Conservation (phyloP, 1,140 invertebrate genomes). For the Conus betulinus region DNA sequence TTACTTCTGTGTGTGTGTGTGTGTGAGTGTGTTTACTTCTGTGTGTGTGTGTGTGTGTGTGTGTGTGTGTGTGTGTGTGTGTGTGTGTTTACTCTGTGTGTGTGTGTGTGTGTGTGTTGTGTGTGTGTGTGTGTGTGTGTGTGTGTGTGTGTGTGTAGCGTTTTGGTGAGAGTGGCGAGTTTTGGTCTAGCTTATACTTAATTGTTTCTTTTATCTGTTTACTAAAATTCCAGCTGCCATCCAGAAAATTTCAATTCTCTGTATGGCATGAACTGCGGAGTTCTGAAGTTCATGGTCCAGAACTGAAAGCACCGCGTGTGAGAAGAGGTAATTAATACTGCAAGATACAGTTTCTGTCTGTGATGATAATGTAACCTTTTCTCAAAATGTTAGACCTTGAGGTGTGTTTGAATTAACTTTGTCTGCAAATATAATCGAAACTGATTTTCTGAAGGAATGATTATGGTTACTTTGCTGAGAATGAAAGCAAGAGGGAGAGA, state of each 20-base stretch:
- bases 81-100: not conserved
- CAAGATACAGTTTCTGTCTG: not conserved
- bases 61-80: not conserved
- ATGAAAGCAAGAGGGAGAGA: too few species aligned
- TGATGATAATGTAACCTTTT: too few species aligned
- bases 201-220: conserved; percentile 22
- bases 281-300: conserved; percentile 54
- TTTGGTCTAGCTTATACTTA: not conserved
- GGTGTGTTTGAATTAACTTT: too few species aligned
- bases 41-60: not conserved
- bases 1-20: too few species aligned
- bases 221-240: conserved; percentile 60
- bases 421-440: too few species aligned
- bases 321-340: conserved; percentile 56
- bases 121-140: not conserved
- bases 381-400: too few species aligned
- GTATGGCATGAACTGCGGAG: conserved; percentile 65
- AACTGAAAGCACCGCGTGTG: conserved; percentile 65
- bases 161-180: not conserved
- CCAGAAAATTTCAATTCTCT: conserved; percentile 63
- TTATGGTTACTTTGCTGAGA: too few species aligned
- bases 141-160: not conserved
- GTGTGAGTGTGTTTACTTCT: too few species aligned
- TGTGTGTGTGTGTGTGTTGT: not conserved
- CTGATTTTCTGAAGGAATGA: too few species aligned